Conservation (phyloP, 1,140 invertebrate genomes). For the Cotesia glomerata region DNA sequence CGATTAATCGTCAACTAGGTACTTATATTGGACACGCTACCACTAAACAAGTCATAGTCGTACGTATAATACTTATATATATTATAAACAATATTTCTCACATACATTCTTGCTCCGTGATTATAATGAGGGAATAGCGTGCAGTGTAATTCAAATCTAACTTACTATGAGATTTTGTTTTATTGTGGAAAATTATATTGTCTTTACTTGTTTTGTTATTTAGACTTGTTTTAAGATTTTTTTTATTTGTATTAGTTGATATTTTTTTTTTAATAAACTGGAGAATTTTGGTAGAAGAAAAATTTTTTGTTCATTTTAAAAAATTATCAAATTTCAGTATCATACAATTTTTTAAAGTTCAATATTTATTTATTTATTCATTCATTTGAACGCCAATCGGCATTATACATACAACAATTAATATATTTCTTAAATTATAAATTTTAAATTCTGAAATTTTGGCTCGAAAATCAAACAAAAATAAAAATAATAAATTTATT, state of each 20-base stretch:
- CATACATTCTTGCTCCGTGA: not conserved
- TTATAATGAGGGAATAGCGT: conserved; percentile 35
- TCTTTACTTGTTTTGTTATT: not conserved
- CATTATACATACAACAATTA: too few species aligned
- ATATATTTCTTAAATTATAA: too few species aligned
- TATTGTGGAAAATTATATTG: conserved; percentile 19
- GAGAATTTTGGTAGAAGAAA: too few species aligned
- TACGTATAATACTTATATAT: conserved; percentile 7
- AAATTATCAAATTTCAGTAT: too few species aligned
- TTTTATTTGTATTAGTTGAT: not conserved
- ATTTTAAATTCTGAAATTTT: too few species aligned
- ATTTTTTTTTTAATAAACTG: too few species aligned
- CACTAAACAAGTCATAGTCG: conserved; percentile 30
- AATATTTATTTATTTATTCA: too few species aligned
- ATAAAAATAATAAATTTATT: too few species aligned
- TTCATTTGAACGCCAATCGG: too few species aligned
- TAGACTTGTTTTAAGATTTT: not conserved
- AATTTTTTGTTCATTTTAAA: too few species aligned
- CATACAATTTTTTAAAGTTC: too few species aligned
- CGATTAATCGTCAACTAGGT: conserved; percentile 31
- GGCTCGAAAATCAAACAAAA: too few species aligned
- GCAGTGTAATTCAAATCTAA: conserved; percentile 23
- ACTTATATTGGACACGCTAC: conserved; percentile 30
- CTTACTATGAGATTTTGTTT: conserved; percentile 16
- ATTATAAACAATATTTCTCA: not conserved